Evolutionary conservation across 2,113 vertebrate genomes (phyloP), one percentile per base, ranked within the genome.

Genomic region (Sylvia atricapilla): DNA sequence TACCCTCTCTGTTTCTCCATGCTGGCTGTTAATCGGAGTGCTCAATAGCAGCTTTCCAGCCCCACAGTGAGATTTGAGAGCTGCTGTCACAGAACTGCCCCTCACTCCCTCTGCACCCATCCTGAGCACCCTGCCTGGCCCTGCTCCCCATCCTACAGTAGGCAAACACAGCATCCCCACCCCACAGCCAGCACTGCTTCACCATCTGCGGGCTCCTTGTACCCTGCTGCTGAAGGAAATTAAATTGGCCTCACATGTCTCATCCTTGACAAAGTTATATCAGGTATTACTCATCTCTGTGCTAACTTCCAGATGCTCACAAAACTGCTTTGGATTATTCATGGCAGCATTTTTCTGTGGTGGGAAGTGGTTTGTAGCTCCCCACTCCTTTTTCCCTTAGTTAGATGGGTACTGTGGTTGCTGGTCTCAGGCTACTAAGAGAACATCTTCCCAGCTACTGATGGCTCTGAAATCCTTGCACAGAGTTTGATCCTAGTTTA

Each of bases 41-140:
- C 68, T 94, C 90, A 80, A 20, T 35, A 77, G 76, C 3, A 0
- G 30, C 44, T 87, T 81, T 78, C 93, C 90, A 86, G 59, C 68
- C 60, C 72, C 82, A 95, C 90, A 94, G 89, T 70, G 68, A 90
- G 86, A 59, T 89, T 44, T 96, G 94, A 95, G 75, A 80, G 75
- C 75, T 69, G 90, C 53, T 75, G 18, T 56, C 0, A 0, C 28
- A 47, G 49, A 10, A 4, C 27, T 5, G 5, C 47, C 35, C 58
- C 52, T 33, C 0, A 0, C 44, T 73, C 11, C 3, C 76, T 77
- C 69, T 0, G 3, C 35, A 39, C 73, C 85, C 66, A 37, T 68
- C 55, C 75, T n/a, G 62, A 49, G 47, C 46, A n/a, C 68, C 80
- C 70, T 70, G 69, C 46, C 73, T 27, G 30, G 53, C 41, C 68